Evolutionary conservation across 2,888 invertebrate species (phyloP), one percentile per base, ranked within the genome.

Genomic region (Dione vanillae): DNA sequence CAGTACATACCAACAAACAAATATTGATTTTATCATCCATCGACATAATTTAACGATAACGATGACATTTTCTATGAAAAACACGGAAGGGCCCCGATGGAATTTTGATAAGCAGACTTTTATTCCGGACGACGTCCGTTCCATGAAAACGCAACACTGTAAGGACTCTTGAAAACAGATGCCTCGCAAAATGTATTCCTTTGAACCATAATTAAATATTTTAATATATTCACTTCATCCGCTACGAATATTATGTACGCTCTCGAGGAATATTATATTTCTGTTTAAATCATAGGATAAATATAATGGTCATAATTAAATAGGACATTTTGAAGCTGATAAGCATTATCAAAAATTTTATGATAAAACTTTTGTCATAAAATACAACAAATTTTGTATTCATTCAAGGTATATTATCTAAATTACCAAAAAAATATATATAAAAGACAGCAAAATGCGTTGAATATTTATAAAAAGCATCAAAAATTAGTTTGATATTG

Each of bases 201-300:
- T 78, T 76, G 81, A 83, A 83, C 82, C 82, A 83, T 89, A 90
- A 91, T 91, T 91, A 89, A 85, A 83, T 89, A 89, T 90, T 88
- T 89, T 88, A 90, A 90, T 90, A 84, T 89, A 89, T 89, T 88
- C 86, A 76, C 82, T 81, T 79, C 84, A 85, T 85, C 82, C 83
- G 78, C 82, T 85, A 79, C 80, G 78, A 78, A 82, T 84, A 85
- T 82, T 79, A 79, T 79, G 78, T 75, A 77, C 16, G 16, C 54
- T 54, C 16, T 37, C 27, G 27, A 10, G 41, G 79, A 79, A 82
- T 80, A 75, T 81, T 80, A 82, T 85, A 83, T 84, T 84, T 80
- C 81, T 83, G 27, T 45, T 49, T 45, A 45, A 43, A 16, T 49
- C 16, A n/a, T 27, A 45, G 47, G 7, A 16, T 35, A 20, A 12